Conservation (phyloP, 2,113 vertebrate genomes). For the Nothocercus julius region DNA sequence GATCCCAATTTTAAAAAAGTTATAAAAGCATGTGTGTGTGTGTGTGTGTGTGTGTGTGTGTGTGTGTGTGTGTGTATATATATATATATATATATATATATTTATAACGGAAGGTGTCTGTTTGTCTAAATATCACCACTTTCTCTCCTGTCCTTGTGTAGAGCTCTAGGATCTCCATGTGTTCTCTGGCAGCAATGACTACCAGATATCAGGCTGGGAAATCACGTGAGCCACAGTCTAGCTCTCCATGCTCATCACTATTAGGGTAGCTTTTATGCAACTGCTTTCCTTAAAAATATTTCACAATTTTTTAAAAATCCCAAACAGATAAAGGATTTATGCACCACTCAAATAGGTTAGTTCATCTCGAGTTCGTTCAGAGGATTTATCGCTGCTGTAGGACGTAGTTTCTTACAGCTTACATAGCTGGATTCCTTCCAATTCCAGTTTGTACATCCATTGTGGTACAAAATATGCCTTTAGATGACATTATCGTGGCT, state of each 20-base stretch:
- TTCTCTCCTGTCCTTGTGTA: slow-evolving; percentile 13
- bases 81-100: neutral
- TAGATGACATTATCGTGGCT: slow-evolving; percentile 60
- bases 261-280: slow-evolving; percentile 75
- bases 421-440: slow-evolving; percentile 69
- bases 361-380: slow-evolving; percentile 70
- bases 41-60: too few relatives aligned
- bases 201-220: slow-evolving; percentile 61
- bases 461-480: slow-evolving; percentile 68
- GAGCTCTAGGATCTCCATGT: slow-evolving; percentile 41
- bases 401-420: slow-evolving; percentile 55
- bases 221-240: slow-evolving; percentile 61
- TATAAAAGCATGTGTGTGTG: neutral
- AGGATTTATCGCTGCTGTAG: slow-evolving; percentile 56
- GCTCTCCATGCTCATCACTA: slow-evolving; percentile 72
- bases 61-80: neutral
- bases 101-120: slow-evolving; percentile 22
- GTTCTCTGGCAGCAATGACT: slow-evolving; percentile 58
- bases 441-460: slow-evolving; percentile 75
- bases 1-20: slow-evolving; percentile 30
- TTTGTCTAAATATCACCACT: neutral
- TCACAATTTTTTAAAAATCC: slow-evolving; percentile 75
- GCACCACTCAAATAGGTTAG: slow-evolving; percentile 74
- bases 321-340: slow-evolving; percentile 75
- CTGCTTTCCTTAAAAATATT: slow-evolving; percentile 76